Conservation (phyloP, 92 coral and sea anemone genomes). For the Desmophyllum pertusum region DNA sequence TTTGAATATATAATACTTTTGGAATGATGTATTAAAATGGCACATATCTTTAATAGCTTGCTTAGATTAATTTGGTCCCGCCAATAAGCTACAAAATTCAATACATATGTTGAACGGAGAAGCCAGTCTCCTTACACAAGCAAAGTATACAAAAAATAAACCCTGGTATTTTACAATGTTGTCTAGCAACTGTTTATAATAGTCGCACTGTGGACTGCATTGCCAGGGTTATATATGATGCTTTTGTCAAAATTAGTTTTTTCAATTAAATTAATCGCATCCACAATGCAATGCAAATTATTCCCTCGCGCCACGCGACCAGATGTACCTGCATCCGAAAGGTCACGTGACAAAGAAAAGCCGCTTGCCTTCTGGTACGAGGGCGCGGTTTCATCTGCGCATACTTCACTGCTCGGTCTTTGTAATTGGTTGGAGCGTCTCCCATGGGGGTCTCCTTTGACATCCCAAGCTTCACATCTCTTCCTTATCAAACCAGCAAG, state of each 20-base stretch:
- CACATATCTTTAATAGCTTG: neutral
- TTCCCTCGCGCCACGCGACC: conserved; percentile 5
- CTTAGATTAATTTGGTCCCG: neutral
- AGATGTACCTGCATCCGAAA: conserved; percentile 12
- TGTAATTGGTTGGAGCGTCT: neutral
- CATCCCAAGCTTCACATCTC: neutral
- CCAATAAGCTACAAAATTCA: conserved; percentile 5
- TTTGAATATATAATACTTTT: neutral
- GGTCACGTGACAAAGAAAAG: conserved; percentile 28
- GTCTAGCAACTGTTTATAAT: no score
- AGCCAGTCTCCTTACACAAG: neutral
- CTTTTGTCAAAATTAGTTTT: conserved; percentile 16
- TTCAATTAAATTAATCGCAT: conserved; percentile 72
- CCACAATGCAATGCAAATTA: conserved; percentile 70
- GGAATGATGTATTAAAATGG: neutral
- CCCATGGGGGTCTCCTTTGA: neutral
- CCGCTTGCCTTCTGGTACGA: conserved; percentile 31
- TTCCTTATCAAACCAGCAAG: neutral
- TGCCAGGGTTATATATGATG: no score
- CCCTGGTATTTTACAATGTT: no score
- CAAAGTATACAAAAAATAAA: neutral
- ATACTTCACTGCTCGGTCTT: neutral
- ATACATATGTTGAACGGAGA: neutral
- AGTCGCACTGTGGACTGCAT: no score
- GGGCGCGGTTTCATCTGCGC: conserved; percentile 8